Conservation (phyloP, 2,888 invertebrate genomes). For the Pristionchus exspectatus region DNA sequence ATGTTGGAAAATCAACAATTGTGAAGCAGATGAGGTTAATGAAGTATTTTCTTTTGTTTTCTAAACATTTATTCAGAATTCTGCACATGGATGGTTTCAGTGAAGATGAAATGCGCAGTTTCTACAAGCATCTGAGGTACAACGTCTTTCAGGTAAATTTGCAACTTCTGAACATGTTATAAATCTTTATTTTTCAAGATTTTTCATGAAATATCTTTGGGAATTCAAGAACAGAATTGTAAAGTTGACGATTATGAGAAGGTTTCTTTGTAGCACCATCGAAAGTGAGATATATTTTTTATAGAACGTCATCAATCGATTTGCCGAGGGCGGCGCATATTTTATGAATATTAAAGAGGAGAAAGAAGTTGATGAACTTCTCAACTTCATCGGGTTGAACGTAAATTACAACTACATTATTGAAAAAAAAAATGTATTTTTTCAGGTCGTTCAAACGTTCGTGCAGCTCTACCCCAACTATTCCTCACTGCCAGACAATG, state of each 20-base stretch:
- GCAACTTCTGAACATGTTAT: accelerated
- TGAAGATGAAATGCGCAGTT: neutral
- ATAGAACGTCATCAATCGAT: neutral
- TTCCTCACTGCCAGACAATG: constrained; percentile 60
- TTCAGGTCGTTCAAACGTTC: neutral
- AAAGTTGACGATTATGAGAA: neutral
- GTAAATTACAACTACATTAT: too few species aligned
- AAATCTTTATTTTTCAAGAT: neutral
- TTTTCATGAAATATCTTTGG: constrained; percentile 7
- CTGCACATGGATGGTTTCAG: constrained; percentile 40
- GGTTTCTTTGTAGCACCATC: neutral
- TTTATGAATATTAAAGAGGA: neutral
- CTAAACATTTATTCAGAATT: neutral
- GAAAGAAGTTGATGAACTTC: neutral
- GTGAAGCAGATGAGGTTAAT: constrained; percentile 63
- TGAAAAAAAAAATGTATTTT: neutral
- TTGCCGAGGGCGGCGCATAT: neutral
- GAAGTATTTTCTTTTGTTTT: neutral
- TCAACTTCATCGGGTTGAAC: neutral
- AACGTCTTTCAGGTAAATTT: constrained; percentile 10
- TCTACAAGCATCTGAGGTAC: constrained; percentile 35
- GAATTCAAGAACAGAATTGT: neutral
- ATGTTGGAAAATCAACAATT: constrained; percentile 63
- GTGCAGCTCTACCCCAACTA: neutral
- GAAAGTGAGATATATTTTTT: neutral